Percentiles rank a stretch among this genome's conserved stretches.
Conservation (phyloP, 2,113 vertebrate genomes). For the Coreoperca whiteheadi region DNA sequence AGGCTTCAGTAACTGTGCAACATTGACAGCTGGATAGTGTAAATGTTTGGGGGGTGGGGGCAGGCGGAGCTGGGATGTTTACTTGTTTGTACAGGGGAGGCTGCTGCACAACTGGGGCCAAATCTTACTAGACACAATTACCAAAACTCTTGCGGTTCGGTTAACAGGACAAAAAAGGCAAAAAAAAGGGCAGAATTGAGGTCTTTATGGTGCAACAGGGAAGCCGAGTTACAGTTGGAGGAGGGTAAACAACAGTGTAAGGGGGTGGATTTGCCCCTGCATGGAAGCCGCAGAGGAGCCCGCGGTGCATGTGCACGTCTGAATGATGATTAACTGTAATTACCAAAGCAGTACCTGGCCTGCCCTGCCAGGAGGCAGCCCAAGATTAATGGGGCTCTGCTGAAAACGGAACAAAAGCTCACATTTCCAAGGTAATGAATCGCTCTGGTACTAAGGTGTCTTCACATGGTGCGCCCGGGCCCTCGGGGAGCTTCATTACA, state of each 20-base stretch:
- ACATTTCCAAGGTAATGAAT: constrained; percentile 78
- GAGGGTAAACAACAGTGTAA: constrained; percentile 28
- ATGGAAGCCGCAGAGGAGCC: constrained; percentile 40
- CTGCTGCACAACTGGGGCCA: constrained; percentile 35
- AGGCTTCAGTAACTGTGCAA: constrained; percentile 45
- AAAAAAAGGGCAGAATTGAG: background rate
- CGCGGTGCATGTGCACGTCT: constrained; percentile 59
- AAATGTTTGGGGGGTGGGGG: constrained; percentile 29
- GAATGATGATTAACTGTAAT: constrained; percentile 81
- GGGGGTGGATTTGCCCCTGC: constrained; percentile 20
- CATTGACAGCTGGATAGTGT: constrained; percentile 62
- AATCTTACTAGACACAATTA: constrained; percentile 40
- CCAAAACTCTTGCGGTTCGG: constrained; percentile 1
- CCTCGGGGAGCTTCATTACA: constrained; percentile 68
- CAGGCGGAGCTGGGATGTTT: constrained; percentile 35
- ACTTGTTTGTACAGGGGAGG: constrained; percentile 42
- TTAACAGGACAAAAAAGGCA: constrained; percentile 4
- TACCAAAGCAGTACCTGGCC: constrained; percentile 76
- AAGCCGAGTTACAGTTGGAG: constrained; percentile 16
- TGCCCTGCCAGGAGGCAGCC: constrained; percentile 73
- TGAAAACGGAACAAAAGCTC: constrained; percentile 80
- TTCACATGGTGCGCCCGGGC: constrained; percentile 57
- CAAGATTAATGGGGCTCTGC: constrained; percentile 76
- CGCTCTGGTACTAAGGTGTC: constrained; percentile 66
- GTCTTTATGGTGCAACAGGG: constrained; percentile 32